Percentiles rank a stretch among this genome's conserved stretches.
phyloP scores from a whole-genome alignment of 2,113 vertebrate species.

The Tragelaphus imberbis region DNA sequence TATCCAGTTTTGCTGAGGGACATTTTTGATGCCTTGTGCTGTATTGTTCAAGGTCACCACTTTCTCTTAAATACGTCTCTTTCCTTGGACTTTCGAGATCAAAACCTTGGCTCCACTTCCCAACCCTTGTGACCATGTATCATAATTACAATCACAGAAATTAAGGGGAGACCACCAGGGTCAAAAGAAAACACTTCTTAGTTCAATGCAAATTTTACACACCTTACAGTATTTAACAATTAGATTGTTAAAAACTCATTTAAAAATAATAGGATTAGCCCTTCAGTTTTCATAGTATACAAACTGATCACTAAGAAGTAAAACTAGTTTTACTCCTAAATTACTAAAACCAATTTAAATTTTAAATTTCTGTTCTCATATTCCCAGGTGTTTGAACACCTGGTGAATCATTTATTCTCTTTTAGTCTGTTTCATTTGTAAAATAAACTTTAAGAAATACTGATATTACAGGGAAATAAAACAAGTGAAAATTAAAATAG shows the following conservation, averaged over 20 bases:
- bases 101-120: not conserved
- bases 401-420: not conserved
- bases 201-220: not conserved
- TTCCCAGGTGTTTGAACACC: not conserved
- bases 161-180: not conserved
- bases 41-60: not conserved
- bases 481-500: not conserved
- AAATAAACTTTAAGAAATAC: not conserved
- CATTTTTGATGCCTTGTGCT: not conserved
- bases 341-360: not conserved
- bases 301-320: not conserved
- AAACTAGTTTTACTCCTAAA: not conserved
- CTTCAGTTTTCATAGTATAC: not conserved
- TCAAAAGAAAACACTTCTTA: not conserved
- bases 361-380: not conserved
- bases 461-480: not conserved
- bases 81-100: not conserved
- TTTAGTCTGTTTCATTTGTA: not conserved
- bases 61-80: not conserved
- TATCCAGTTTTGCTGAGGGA: not conserved
- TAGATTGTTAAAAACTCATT: not conserved
- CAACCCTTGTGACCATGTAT: not conserved
- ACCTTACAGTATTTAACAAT: not conserved
- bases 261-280: not conserved
- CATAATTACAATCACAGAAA: not conserved